phyloP scores from a whole-genome alignment of 2,888 invertebrate species.

The Notodonta dromedarius region DNA sequence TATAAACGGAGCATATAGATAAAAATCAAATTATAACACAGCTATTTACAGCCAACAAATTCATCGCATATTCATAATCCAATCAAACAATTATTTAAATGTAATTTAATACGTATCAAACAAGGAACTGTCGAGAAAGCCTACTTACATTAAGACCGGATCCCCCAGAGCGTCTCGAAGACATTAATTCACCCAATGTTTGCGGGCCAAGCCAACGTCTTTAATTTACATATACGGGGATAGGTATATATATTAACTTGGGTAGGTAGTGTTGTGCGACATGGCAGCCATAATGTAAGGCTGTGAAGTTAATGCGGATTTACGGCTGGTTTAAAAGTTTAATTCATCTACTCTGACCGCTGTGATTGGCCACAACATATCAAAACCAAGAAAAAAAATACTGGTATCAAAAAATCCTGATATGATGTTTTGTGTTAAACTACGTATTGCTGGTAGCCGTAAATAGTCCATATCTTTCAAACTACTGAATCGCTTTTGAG shows the following conservation, averaged over 20 bases:
- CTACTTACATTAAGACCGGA: slow-evolving; percentile 5
- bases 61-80: background rate
- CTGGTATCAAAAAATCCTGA: too few species aligned
- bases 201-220: slow-evolving; percentile 65
- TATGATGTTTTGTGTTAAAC: too few species aligned
- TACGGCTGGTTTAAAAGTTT: background rate
- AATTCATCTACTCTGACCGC: background rate
- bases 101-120: slow-evolving; percentile 34
- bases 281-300: background rate
- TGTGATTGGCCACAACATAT: too few species aligned
- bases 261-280: background rate
- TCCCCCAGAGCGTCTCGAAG: slow-evolving; percentile 43
- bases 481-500: too few species aligned
- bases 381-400: too few species aligned
- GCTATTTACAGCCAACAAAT: too few species aligned
- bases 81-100: slow-evolving; percentile 2
- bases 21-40: too few species aligned
- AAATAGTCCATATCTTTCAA: too few species aligned
- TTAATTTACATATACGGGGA: slow-evolving; percentile 68
- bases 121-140: slow-evolving; percentile 26
- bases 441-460: too few species aligned
- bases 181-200: slow-evolving; percentile 72
- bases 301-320: background rate
- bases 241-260: slow-evolving; percentile 35
- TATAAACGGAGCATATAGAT: too few species aligned